Evolutionary conservation across 2,113 vertebrate species (phyloP), one percentile per base, ranked within the genome.

Genomic region (Heterotilapia buettikoferi): DNA sequence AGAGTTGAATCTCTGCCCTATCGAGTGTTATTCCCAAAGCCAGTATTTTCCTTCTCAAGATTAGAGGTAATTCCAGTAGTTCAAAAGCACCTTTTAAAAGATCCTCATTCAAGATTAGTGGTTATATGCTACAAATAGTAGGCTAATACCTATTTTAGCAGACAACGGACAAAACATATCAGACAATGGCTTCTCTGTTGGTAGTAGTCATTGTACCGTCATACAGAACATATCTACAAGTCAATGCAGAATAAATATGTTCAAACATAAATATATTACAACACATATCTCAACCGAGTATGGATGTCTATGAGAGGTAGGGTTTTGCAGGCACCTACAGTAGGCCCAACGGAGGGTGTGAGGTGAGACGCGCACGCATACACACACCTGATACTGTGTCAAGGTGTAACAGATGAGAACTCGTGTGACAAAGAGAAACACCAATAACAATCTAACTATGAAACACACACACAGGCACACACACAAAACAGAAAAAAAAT

Each of bases 221-320:
- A 93, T 90, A 93, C 45, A 83, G 85, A 92, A 94, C 76, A 79
- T 92, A 91, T 89, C 93, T 95, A 95, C 87, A 95, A 68, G 88
- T 90, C 88, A 93, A 92, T 94, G 94, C 84, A 91, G 86, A 96
- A 96, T 96, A 97, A 96, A 96, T 95, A 93, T 78, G 59, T 84
- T 96, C 85, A 88, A 93, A 93, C 87, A 96, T 96, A 95, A 96
- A 97, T 95, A 96, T 90, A 90, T 92, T 92, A 92, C 14, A 81
- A 94, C 59, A 84, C 84, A 88, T 87, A 90, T 86, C 92, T 95
- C 61, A 94, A 92, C 82, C 89, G 96, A 95, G 91, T 82, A 86
- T 90, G 94, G 90, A 92, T 90, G 92, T 82, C 92, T 90, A 91
- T 93, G 87, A 97, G 96, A 98, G 96, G 96, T 95, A 97, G 96